These are phyloP conservation scores for Oreochromis grahami DNA, from an alignment of 2,797 vertebrate species.

Conservation along the genomic window DNA sequence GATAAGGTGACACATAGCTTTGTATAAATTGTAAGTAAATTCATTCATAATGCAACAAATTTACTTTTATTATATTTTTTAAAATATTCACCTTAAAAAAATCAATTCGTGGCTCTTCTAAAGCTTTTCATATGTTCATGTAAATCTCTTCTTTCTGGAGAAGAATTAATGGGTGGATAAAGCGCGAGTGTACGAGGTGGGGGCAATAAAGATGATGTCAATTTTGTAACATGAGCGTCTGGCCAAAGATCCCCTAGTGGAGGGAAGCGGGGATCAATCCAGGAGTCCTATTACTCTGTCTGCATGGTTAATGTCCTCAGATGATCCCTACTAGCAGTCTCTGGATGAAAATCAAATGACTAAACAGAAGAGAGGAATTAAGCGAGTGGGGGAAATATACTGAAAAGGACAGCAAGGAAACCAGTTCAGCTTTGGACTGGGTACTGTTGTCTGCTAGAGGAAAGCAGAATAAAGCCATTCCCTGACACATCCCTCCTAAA, in stretches of 20 bases:
- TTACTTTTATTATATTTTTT: neutral
- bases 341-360: conserved; percentile 28
- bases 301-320: conserved; percentile 59
- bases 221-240: conserved; percentile 42
- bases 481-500: neutral
- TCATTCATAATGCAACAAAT: neutral
- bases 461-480: neutral
- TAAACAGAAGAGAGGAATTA: neutral
- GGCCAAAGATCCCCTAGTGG: conserved; percentile 19
- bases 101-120: neutral
- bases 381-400: neutral
- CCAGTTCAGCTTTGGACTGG: neutral
- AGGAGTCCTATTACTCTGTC: conserved; percentile 45
- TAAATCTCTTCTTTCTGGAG: conserved; percentile 4
- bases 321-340: conserved; percentile 39
- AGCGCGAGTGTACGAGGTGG: neutral
- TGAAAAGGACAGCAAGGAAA: neutral
- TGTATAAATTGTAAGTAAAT: neutral
- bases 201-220: conserved; percentile 40
- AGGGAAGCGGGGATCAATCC: conserved; percentile 36
- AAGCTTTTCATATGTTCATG: neutral
- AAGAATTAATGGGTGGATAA: neutral
- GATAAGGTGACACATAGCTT: neutral
- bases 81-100: neutral
- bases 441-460: neutral